Evolutionary conservation across 2,888 invertebrate species (phyloP), one percentile per base, ranked within the genome.

Genomic region (Drosophila anceps): DNA sequence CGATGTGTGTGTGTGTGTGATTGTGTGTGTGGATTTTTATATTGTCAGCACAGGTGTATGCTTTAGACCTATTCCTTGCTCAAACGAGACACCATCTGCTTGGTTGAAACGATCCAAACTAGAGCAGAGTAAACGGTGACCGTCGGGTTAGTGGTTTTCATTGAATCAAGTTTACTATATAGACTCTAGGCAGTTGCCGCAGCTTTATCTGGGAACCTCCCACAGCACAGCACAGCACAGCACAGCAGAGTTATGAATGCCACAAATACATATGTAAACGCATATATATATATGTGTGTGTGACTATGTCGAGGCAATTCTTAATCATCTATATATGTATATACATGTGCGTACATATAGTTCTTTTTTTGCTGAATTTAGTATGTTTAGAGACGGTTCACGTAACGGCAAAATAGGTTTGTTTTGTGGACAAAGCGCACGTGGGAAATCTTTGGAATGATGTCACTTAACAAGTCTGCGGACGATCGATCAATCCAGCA

Each of bases 381-480:
- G 86, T 88, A 63, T 82, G 83, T 83, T 82, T 67, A 62, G 79
- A 57, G 89, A 74, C 81, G 76, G 72, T 71, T 62, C 63, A 79
- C 72, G 68, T 65, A 70, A 72, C 79, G 62, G 59, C 59, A 60
- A 68, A 72, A 33, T 64, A 27, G 20, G 12, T 57, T 57, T 48
- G 15, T 53, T 41, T 46, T 64, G 8, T 15, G 15, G n/a, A 44
- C 9, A 57, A 6, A 4, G 33, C 15, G 41, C 15, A 27, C 6
- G 46, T 15, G 20, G 8, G 4, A 63, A 24, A 18, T 15, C 10
- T 13, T 37, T 10, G 35, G n/a, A 18, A 72, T 58, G 41, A 84
- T 89, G 84, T 84, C 84, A 37, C 53, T 75, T 9, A 63, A 48
- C 0, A 63, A 55, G 9, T 57, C 69, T 37, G 46, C 10, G 18